Evolutionary conservation across 2,797 vertebrate species (phyloP), one percentile per base, ranked within the genome.

Genomic region (Acanthis flammea): DNA sequence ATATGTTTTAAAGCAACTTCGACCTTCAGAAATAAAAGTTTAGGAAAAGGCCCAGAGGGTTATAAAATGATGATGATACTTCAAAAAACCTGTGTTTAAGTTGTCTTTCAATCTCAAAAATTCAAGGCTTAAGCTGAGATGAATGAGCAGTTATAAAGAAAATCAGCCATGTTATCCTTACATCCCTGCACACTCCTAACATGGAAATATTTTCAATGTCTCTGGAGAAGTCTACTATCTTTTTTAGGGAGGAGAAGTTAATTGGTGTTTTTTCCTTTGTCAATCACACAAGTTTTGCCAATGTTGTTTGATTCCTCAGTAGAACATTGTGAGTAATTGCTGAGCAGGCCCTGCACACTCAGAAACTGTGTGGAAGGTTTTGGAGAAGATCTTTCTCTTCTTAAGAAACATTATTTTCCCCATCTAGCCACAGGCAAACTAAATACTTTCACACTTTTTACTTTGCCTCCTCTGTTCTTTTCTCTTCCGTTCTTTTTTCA

Each of bases 321-420:
- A 78, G 62, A 84, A 44, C 12, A 3, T 11, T 72, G 4, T 0
- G 27, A 84, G 15, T 16, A 42, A 33, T 19, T 61, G 8, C 21
- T 58, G 24, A 57, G 17, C 1, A 0, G 10, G 22, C 6, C 22
- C 37, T 30, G 37, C 23, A 60, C 25, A 55, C 0, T 23, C 31
- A 42, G 25, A 60, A 76, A 63, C 19, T 10, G 7, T 23, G 18
- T 5, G 6, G 15, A 6, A 66, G 3, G 9, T 63, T 57, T 72
- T 47, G 3, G 41, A 60, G 8, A 77, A 30, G 5, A 22, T 5
- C 7, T 41, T 66, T 42, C 4, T 3, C 12, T 45, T 55, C 48
- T 47, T 42, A 25, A 85, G 47, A 84, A 78, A 15, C 15, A 16
- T 24, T 53, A 2, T 50, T 84, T 85, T 62, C 12, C 42, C 24